phyloP scores from a whole-genome alignment of 53 echinoderm and acorn worm genomes.

The Apostichopus leukothele region DNA sequence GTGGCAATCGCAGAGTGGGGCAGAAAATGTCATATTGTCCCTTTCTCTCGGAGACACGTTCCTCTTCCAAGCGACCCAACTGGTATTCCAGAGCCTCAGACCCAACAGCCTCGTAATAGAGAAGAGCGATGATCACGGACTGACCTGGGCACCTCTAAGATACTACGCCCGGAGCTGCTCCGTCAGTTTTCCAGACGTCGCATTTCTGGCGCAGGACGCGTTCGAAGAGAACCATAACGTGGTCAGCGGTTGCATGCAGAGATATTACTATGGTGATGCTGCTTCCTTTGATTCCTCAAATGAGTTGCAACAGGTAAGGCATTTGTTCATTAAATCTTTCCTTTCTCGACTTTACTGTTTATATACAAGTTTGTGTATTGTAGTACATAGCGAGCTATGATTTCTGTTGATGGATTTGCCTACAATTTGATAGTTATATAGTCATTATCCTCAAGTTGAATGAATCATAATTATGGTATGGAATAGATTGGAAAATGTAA shows the following conservation, averaged over 20 bases:
- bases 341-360: no score
- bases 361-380: no score
- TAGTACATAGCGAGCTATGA: no score
- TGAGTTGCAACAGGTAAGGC: constrained; percentile 77
- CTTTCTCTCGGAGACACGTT: constrained; percentile 64
- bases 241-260: constrained; percentile 59
- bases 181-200: constrained; percentile 59
- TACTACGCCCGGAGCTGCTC: constrained; percentile 75
- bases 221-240: background rate
- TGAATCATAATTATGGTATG: no score
- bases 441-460: no score
- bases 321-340: no score
- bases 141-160: constrained; percentile 61
- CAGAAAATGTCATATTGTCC: constrained; percentile 53
- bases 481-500: no score
- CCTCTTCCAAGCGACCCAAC: constrained; percentile 66
- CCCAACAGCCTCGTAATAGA: constrained; percentile 73
- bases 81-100: constrained; percentile 74
- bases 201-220: background rate
- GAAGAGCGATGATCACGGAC: constrained; percentile 65
- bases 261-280: constrained; percentile 72
- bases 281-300: constrained; percentile 50
- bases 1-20: constrained; percentile 85
- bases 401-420: no score
- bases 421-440: no score